Evolutionary conservation across 2,797 vertebrate genomes (phyloP).

Genomic region (Enteromius afrohamiltoni): DNA sequence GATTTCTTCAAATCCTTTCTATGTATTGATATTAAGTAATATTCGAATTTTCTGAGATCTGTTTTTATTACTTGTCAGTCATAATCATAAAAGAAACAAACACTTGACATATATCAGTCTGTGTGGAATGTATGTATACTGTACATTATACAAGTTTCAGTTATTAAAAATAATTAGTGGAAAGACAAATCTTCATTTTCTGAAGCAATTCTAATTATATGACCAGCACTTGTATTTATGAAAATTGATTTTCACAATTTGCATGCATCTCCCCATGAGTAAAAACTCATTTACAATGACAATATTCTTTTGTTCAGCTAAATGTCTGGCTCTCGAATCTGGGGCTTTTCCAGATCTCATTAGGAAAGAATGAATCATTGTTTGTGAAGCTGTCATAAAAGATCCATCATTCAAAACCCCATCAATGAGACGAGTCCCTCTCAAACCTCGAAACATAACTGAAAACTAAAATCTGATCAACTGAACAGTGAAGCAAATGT

Average conservation of each 20-base stretch:
- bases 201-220: no score
- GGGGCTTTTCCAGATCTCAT: slow-evolving; percentile 56
- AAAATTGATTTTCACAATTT: neutral
- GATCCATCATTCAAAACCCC: neutral
- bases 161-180: no score
- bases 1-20: no score
- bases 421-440: neutral
- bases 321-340: slow-evolving; percentile 3
- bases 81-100: no score
- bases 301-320: slow-evolving; percentile 42
- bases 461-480: neutral
- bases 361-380: slow-evolving; percentile 52
- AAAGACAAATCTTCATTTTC: no score
- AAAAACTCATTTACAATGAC: slow-evolving; percentile 14
- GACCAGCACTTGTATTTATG: neutral
- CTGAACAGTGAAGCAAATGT: neutral
- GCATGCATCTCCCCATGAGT: neutral
- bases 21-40: no score
- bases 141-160: no score
- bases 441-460: neutral
- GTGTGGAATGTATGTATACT: no score
- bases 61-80: no score
- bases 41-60: no score
- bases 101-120: no score
- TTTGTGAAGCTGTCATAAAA: slow-evolving; percentile 2